Conservation (phyloP, 2,888 invertebrate species). For the Scaptomyza flava region DNA sequence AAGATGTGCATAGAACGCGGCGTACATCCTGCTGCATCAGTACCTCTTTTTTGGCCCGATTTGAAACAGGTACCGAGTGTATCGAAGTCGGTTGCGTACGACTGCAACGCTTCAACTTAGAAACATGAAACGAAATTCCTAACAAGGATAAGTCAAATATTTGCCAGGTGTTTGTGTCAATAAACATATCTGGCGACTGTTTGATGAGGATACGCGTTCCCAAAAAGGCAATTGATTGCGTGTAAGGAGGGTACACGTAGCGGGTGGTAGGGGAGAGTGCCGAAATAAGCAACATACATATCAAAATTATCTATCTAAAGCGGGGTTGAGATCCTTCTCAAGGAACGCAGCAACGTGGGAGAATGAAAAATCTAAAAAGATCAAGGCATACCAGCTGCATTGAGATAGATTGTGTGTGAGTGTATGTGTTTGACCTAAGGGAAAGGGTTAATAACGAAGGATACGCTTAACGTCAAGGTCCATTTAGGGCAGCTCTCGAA, state of each 20-base stretch:
- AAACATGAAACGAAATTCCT: too few species aligned
- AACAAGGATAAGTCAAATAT: too few species aligned
- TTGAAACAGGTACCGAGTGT: too few species aligned
- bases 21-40: too few species aligned
- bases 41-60: too few species aligned
- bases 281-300: slow-evolving; percentile 43
- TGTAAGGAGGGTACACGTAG: slow-evolving; percentile 15
- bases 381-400: slow-evolving; percentile 5
- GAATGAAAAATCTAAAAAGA: slow-evolving; percentile 34
- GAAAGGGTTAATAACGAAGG: slow-evolving; percentile 50
- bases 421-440: slow-evolving; percentile 17
- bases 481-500: slow-evolving; percentile 48
- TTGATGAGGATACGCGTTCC: slow-evolving; percentile 53
- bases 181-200: slow-evolving; percentile 27
- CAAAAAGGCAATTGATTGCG: slow-evolving; percentile 41
- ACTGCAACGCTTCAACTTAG: too few species aligned
- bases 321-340: slow-evolving; percentile 49
- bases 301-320: slow-evolving; percentile 60
- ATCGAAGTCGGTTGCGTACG: too few species aligned
- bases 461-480: slow-evolving; percentile 47
- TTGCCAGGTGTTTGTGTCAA: slow-evolving; percentile 76
- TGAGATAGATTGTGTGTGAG: not conserved
- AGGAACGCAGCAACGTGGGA: slow-evolving; percentile 65
- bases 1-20: too few species aligned
- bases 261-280: slow-evolving; percentile 1